These are phyloP conservation scores for Takifugu flavidus DNA, from an alignment of 2,113 vertebrate genomes.

Conservation along the genomic window DNA sequence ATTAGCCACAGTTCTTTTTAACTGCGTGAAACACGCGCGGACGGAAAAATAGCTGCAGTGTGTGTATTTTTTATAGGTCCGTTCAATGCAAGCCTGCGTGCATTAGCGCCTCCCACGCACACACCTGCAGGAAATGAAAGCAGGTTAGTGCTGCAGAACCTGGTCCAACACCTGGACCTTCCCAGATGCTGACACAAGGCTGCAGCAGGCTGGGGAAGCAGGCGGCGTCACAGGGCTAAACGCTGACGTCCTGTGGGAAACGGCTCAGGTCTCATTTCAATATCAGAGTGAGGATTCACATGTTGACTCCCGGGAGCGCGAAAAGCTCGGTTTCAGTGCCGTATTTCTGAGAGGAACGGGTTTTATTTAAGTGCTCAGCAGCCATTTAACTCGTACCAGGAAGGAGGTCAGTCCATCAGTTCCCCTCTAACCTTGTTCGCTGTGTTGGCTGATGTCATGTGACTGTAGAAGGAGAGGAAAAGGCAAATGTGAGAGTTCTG, in stretches of 20 bases:
- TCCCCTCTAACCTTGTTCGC: too few species aligned
- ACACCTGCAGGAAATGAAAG: conserved; percentile 8
- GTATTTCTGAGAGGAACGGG: too few species aligned
- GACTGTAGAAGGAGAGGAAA: too few species aligned
- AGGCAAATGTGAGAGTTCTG: too few species aligned
- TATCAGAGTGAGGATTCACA: too few species aligned
- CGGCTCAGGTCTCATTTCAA: not conserved
- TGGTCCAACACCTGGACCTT: not conserved
- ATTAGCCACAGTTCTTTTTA: too few species aligned
- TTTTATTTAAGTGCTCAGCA: too few species aligned
- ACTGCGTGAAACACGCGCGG: conserved; percentile 3
- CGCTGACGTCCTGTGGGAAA: conserved; percentile 1
- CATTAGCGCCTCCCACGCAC: conserved; percentile 33
- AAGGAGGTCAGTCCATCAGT: too few species aligned
- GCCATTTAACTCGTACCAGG: too few species aligned
- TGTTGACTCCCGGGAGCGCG: too few species aligned
- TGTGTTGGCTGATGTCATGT: too few species aligned
- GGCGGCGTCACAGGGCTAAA: not conserved
- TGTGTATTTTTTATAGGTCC: conserved; percentile 13
- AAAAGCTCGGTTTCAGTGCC: too few species aligned
- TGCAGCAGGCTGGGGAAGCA: not conserved
- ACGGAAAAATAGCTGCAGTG: conserved; percentile 18
- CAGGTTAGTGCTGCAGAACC: not conserved
- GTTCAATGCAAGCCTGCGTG: conserved; percentile 20
- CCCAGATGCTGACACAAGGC: not conserved